A percentile compares a stretch with the other conserved stretches of the same genome.
Conservation (phyloP, 2,888 invertebrate species). For the Scaptomyza tumidula region DNA sequence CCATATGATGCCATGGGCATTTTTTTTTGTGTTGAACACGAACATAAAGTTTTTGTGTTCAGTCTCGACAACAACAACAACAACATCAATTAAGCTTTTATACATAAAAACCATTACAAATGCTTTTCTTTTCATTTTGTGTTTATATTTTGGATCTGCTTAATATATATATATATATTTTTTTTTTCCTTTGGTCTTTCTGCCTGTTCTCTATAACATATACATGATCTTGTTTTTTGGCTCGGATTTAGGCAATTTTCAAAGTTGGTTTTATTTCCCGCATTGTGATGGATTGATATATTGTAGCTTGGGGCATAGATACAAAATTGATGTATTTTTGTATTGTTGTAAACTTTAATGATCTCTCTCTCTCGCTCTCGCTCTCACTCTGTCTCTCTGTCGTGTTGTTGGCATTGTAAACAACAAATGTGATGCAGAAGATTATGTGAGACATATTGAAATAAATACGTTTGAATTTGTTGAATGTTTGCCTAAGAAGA, state of each 20-base stretch:
- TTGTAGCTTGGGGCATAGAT: conserved; percentile 42
- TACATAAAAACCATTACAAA: conserved; percentile 66
- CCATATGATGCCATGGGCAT: conserved; percentile 59
- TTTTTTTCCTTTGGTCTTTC: conserved; percentile 13
- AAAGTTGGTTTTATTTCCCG: conserved; percentile 32
- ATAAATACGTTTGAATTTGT: conserved; percentile 5
- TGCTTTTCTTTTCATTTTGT: conserved; percentile 72
- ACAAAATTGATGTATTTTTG: conserved; percentile 22
- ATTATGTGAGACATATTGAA: conserved; percentile 38
- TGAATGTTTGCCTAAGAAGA: conserved; percentile 24
- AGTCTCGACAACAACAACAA: conserved; percentile 10
- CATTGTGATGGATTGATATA: conserved; percentile 73
- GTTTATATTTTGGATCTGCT: conserved; percentile 65
- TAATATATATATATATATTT: conserved; percentile 18
- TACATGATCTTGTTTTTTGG: conserved; percentile 75
- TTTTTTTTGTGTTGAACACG: conserved; percentile 54
- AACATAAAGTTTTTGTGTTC: conserved; percentile 37
- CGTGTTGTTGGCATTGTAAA: conserved; percentile 54
- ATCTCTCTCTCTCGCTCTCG: conserved; percentile 3
- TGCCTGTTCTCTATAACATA: conserved; percentile 51
- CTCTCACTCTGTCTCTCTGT: neutral
- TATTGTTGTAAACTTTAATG: conserved; percentile 54
- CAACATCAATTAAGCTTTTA: conserved; percentile 26
- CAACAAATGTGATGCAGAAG: conserved; percentile 38
- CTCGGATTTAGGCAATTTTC: conserved; percentile 68